A percentile compares a stretch with the other conserved stretches of the same genome.
Evolutionary conservation across 92 coral and sea anemone species (phyloP).

Genomic region (Actinernus sp.): DNA sequence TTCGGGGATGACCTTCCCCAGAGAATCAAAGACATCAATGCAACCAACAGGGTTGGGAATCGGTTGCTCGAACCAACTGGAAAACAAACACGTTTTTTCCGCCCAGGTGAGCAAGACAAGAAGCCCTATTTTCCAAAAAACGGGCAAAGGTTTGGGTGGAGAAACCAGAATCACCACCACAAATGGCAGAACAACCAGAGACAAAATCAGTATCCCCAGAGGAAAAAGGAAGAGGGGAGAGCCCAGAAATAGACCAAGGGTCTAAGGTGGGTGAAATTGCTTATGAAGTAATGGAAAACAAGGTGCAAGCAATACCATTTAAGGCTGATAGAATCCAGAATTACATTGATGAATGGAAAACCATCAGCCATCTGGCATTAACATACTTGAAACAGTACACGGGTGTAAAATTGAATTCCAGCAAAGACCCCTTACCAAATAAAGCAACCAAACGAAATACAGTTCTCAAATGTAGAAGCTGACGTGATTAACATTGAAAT

Average conservation of each 20-base stretch:
- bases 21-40: constrained; percentile 49
- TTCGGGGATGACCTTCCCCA: constrained; percentile 57
- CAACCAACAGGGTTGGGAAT: constrained; percentile 49
- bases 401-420: too few relatives aligned
- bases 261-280: constrained; percentile 3
- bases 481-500: constrained; percentile 25
- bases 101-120: too few relatives aligned
- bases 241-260: constrained; percentile 14
- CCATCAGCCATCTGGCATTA: constrained; percentile 38
- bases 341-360: constrained; percentile 38
- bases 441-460: too few relatives aligned
- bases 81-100: neutral
- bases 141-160: too few relatives aligned
- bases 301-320: constrained; percentile 46
- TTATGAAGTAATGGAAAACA: neutral
- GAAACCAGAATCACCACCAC: constrained; percentile 25
- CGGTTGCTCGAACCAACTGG: neutral
- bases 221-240: constrained; percentile 35
- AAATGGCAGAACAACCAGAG: constrained; percentile 19
- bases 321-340: constrained; percentile 25
- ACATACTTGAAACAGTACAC: constrained; percentile 33
- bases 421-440: constrained; percentile 53
- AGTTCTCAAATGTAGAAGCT: constrained; percentile 8
- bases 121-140: too few relatives aligned
- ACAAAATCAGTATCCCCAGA: constrained; percentile 4